Base-by-base conservation (phyloP, 30 jellyfish, hydroid and myxozoan species). In the Pelagia noctiluca region DNA sequence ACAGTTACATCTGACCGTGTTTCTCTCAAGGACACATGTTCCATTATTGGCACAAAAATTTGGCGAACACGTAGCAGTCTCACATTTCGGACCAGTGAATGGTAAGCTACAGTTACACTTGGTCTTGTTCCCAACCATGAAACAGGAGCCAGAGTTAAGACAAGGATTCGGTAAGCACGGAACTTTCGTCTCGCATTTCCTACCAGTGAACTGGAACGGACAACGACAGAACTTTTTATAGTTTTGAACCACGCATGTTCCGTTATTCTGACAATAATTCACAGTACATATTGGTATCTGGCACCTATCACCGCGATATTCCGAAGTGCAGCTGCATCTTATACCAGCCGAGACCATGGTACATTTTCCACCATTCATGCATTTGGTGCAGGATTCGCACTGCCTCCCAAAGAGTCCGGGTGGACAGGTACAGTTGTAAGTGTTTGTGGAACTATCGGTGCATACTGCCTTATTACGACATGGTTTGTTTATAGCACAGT, bases 61-160 rank as follows among this genome's bases (percentile, higher is more conserved):
- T 8, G 90, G 77, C 30, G 76, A 46, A 25, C 90, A 80, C 18
- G 46, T 12, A 48, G 66, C 47, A 1, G 90, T 80, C 54, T 80
- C 90, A 66, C 90, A 80, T 47, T 28, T 5, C 28, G 34, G 47
- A 3, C 90, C 90, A 1, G 64, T 66, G 77, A 46, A 80, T 16
- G 38, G 19, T 0, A 10, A 52, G 24, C 49, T 24, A 33, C 90
- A 80, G 8, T 1, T 49, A 28, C 90, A 80, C 30, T 13, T 18
- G n/a, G n/a, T n/a, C n/a, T n/a, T n/a, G n/a, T n/a, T n/a, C n/a
- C n/a, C n/a, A n/a, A n/a, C n/a, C n/a, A n/a, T n/a, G n/a, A n/a
- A n/a, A n/a, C n/a, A n/a, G n/a, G n/a, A n/a, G n/a, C n/a, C n/a
- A n/a, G n/a, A n/a, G n/a, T 52, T 52, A 3, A 10, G 68, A 30